Conservation (phyloP, 2,797 vertebrate species). For the Aphelocoma californica region DNA sequence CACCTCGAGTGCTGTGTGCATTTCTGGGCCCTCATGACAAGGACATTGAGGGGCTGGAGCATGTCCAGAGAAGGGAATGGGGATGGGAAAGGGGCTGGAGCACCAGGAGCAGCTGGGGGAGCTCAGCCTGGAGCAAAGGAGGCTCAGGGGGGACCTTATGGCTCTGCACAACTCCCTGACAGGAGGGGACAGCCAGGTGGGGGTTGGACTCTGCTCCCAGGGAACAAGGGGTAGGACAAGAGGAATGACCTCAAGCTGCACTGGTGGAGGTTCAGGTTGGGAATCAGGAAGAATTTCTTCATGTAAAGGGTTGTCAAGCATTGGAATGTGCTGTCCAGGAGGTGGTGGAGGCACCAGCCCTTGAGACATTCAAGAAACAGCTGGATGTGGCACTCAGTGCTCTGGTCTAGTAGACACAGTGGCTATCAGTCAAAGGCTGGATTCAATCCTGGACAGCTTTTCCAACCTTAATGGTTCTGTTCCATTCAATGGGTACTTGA, state of each 20-base stretch:
- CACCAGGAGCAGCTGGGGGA: background rate
- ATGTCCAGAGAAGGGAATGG: background rate
- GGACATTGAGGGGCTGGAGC: background rate
- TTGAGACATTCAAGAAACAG: background rate
- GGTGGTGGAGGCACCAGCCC: background rate
- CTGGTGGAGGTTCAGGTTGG: background rate
- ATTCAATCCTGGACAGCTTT: background rate
- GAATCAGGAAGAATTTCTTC: background rate
- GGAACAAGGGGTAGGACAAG: background rate
- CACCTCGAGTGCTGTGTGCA: too few species aligned
- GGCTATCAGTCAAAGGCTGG: background rate
- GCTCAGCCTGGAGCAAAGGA: background rate
- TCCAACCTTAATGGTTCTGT: background rate
- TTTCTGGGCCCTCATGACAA: background rate
- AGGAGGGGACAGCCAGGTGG: background rate
- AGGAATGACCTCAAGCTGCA: background rate
- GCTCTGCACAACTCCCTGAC: background rate
- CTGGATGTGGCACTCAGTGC: background rate
- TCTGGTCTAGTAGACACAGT: background rate
- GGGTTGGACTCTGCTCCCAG: background rate
- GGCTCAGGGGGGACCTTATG: background rate
- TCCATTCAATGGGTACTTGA: background rate
- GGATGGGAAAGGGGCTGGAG: background rate
- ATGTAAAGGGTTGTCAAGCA: background rate
- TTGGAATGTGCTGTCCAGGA: background rate